Evolutionary conservation across 1,140 invertebrate genomes (phyloP), one percentile per base, ranked within the genome.

Genomic region (Anoplolepis gracilipes): DNA sequence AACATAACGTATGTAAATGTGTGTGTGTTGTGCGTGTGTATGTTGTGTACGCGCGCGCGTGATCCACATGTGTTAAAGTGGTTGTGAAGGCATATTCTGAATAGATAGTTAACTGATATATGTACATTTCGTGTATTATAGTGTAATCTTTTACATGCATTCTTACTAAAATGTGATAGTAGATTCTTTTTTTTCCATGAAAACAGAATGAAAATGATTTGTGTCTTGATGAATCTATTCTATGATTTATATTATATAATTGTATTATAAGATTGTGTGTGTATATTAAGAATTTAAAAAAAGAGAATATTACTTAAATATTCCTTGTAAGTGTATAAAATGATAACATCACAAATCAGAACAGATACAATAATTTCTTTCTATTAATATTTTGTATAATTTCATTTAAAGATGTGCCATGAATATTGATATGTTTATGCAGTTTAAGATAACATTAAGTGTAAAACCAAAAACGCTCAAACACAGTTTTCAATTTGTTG

Each of bases 61-160:
- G 53, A 89, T 16, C 70, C 30, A 75, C 49, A 30, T 88, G 46
- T 85, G 39, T 73, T 87, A 85, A 85, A 57, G 57, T 87, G 88
- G 85, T 90, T 89, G 79, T 90, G 88, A 89, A 33, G 22, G 46
- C 76, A 69, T 84, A 79, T 89, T 55, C 28, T 62, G 46, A 84
- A 69, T 49, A 87, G 28, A 49, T 33, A 22, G 84, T 59, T 87
- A 87, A 88, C 67, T 16, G 61, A 84, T 88, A 49, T 6, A 57
- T 30, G 55, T 33, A 4, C 36, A 90, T 89, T 87, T 79, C 72
- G 64, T 89, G 77, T 67, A 84, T 90, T 42, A 84, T 84, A 86
- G 73, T 57, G 78, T 86, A 84, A 72, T 86, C 25, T 57, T 57
- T 65, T 76, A 84, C 78, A 53, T 84, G 64, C 69, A 81, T 53